Evolutionary conservation across 2,888 invertebrate species (phyloP).

Genomic region (Thymelicus lineola): DNA sequence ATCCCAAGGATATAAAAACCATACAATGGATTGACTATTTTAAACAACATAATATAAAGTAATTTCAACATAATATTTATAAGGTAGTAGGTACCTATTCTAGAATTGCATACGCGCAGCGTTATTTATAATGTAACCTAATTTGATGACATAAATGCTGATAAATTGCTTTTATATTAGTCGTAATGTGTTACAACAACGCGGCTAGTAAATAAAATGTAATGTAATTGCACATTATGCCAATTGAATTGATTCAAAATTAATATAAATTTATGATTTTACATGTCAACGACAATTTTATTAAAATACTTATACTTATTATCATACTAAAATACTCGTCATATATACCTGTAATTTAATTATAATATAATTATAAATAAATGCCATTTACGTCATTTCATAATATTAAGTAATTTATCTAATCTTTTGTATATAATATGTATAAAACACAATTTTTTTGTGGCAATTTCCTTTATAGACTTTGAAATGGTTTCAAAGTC

Average conservation of each 20-base stretch:
- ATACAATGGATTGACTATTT: neutral
- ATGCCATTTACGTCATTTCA: no score
- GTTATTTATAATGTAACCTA: slow-evolving; percentile 37
- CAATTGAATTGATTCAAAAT: slow-evolving; percentile 2
- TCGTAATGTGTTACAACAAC: slow-evolving; percentile 26
- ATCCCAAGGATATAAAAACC: neutral
- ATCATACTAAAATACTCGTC: no score
- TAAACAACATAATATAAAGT: neutral
- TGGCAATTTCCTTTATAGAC: no score
- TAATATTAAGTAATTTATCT: no score
- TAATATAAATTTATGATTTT: no score
- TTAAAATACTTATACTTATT: no score
- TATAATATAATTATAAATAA: no score
- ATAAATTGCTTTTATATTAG: slow-evolving; percentile 39
- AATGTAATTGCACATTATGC: neutral
- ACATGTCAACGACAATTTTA: no score
- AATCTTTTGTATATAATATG: no score
- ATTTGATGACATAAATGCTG: slow-evolving; percentile 25
- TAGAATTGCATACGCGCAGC: slow-evolving; percentile 6
- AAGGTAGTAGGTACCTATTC: neutral
- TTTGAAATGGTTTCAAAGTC: no score
- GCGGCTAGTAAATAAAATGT: neutral
- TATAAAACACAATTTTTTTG: no score
- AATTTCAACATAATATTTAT: neutral
- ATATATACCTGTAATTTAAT: no score